These are phyloP conservation scores for Cabera pusaria DNA, from an alignment of 2,888 invertebrate species.

Conservation along the genomic window DNA sequence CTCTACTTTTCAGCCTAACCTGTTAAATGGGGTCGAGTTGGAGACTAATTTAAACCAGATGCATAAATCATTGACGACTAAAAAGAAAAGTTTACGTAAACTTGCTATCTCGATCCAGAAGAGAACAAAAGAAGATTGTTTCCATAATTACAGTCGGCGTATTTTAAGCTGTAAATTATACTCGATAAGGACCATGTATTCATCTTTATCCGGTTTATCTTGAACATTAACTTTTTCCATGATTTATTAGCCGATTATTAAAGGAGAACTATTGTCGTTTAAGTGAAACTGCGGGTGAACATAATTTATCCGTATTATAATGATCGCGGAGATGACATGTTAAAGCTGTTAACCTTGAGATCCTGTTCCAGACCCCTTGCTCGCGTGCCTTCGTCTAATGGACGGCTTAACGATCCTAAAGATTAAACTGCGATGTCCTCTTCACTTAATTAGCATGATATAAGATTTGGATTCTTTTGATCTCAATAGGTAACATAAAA, in stretches of 20 bases:
- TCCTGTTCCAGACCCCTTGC: conserved; percentile 7
- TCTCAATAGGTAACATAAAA: too few species aligned
- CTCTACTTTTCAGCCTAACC: neutral
- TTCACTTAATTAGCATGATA: neutral
- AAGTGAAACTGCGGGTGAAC: conserved; percentile 2
- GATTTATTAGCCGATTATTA: conserved; percentile 18
- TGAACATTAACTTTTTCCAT: conserved; percentile 15
- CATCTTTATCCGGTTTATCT: conserved; percentile 12
- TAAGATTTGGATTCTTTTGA: too few species aligned
- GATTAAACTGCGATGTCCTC: neutral
- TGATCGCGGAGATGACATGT: conserved; percentile 29
- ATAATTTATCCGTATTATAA: conserved; percentile 23
- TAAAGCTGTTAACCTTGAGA: conserved; percentile 33
- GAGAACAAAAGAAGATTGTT: conserved; percentile 19
- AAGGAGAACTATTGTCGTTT: conserved; percentile 12
- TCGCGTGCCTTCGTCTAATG: conserved; percentile 6
- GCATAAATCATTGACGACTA: conserved; percentile 1
- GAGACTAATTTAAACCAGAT: conserved; percentile 1
- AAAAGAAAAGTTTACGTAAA: conserved; percentile 1
- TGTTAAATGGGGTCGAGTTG: conserved; percentile 5
- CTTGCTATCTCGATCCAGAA: neutral
- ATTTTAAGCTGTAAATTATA: conserved; percentile 13
- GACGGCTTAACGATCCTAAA: conserved; percentile 3
- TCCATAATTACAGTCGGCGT: conserved; percentile 14
- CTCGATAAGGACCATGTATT: conserved; percentile 15